Base-by-base conservation (phyloP, 2,888 invertebrate genomes). In the Orgyia antiqua region DNA sequence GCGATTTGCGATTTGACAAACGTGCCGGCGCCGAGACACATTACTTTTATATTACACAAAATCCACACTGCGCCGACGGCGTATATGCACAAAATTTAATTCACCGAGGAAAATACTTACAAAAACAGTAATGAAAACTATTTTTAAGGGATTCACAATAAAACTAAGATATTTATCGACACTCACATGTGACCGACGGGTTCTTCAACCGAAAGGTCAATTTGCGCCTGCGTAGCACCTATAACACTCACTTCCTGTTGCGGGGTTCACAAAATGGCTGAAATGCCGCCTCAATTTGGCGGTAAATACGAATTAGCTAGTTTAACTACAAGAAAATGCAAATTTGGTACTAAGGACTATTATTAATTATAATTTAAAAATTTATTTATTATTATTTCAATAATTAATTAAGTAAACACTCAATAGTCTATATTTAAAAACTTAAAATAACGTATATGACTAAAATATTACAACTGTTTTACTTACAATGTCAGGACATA, bases 151-250 rank as follows among this genome's bases (percentile, higher is more conserved):
- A 73, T 73, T 74, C 76, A 74, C 83, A 64, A 65, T 80, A 84
- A 87, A 86, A 87, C 67, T 75, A 75, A 72, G 75, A 83, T 87
- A 86, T 86, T 86, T 84, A 87, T 86, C 86, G 84, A 88, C 91
- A 94, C 93, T 94, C 93, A 94, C 94, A 93, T 94, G 93, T 93
- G 93, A 92, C 92, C 92, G 93, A 93, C 92, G 93, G 93, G 92
- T 91, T 92, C 92, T 92, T 90, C 90, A 90, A 92, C 91, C 91
- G 92, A 92, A 93, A 92, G 91, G 90, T 88, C 87, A 87, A 82
- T 84, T 78, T 86, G 89, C 89, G 91, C 91, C 89, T 91, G 92
- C 91, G 92, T 89, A 87, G 83, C 84, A 86, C 84, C 80, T 78
- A 86, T 76, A 83, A 84, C 69, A 82, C 75, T 84, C 82, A 82